These are phyloP conservation scores for Artibeus lituratus DNA, from an alignment of 2,797 vertebrate genomes.

Conservation along the genomic window DNA sequence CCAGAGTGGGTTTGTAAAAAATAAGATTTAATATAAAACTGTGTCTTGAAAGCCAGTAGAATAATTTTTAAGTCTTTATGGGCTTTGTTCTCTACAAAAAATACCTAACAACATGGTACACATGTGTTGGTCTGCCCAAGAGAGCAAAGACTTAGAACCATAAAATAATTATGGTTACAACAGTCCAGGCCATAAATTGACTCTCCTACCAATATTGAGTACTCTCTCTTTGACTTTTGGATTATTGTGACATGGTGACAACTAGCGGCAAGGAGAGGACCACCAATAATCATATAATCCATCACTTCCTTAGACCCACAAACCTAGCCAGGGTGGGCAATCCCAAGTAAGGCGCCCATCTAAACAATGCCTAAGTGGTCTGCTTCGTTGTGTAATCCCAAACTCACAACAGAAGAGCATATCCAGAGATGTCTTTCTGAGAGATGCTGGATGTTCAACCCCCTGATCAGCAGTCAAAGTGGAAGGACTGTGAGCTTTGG, in stretches of 20 bases:
- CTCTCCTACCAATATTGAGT: background rate
- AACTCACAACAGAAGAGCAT: background rate
- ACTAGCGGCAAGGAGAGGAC: background rate
- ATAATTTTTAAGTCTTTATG: background rate
- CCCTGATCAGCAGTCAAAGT: background rate
- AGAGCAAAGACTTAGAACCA: background rate
- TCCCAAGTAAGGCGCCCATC: background rate
- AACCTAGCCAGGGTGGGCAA: background rate
- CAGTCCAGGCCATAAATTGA: background rate
- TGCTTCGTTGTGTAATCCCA: background rate
- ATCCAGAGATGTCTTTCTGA: background rate
- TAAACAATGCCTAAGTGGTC: background rate
- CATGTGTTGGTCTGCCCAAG: background rate
- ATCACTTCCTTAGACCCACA: background rate
- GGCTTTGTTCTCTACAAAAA: background rate
- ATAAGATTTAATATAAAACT: slow-evolving; percentile 16
- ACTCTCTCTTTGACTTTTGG: background rate
- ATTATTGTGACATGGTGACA: background rate
- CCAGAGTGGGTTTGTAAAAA: slow-evolving; percentile 22
- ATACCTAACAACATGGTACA: background rate
- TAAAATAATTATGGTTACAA: background rate
- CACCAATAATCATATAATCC: background rate
- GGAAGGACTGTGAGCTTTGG: background rate
- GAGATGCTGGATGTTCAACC: background rate
- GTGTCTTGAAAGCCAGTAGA: background rate